These are phyloP conservation scores for Melipona bicolor DNA, from an alignment of 2,888 invertebrate species.

Conservation along the genomic window DNA sequence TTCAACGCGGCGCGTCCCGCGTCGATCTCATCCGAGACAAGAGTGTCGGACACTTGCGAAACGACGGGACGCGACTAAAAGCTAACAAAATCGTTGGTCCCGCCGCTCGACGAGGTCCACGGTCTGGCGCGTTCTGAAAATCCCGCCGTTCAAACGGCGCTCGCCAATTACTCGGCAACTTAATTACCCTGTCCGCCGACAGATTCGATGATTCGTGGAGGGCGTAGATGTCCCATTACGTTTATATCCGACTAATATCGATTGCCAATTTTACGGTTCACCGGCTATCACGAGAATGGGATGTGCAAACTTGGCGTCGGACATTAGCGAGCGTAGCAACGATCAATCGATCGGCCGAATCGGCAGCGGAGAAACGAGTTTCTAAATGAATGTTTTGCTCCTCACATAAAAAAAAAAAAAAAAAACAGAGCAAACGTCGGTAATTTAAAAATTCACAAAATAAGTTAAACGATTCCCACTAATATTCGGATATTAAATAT, in stretches of 20 bases:
- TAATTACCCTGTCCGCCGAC: background rate
- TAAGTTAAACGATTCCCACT: no score
- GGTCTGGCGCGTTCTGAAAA: background rate
- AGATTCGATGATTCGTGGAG: constrained; percentile 6
- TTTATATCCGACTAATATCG: constrained; percentile 4
- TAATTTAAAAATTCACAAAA: no score
- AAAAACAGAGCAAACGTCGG: no score
- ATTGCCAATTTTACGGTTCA: background rate
- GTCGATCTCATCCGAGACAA: constrained; percentile 44
- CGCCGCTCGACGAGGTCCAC: background rate
- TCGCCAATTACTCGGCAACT: background rate
- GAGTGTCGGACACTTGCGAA: constrained; percentile 22
- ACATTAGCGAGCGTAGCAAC: background rate
- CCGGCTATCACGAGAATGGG: background rate
- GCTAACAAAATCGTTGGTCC: constrained; percentile 21
- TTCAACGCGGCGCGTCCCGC: background rate
- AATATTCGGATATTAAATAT: no score
- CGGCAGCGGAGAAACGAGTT: background rate
- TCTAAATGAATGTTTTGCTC: background rate
- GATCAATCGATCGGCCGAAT: background rate
- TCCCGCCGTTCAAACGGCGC: background rate
- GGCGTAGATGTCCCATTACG: background rate
- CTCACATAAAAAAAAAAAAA: no score
- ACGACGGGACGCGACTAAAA: constrained; percentile 29
- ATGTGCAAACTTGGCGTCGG: background rate